phyloP scores from a whole-genome alignment of 2,888 invertebrate genomes.

The Hydriomena furcata region DNA sequence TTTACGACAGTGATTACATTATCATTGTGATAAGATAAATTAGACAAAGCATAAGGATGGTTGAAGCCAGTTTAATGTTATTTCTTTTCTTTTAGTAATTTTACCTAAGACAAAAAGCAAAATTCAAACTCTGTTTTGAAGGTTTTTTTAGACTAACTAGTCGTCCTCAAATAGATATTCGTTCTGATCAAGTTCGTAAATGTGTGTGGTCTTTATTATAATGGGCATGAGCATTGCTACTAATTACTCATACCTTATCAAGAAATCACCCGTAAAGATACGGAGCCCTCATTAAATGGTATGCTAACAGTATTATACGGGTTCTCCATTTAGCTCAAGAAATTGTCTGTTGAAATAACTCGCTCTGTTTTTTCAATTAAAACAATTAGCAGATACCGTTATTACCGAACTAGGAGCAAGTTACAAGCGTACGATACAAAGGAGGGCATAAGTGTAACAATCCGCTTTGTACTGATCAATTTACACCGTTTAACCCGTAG shows the following conservation, averaged over 20 bases:
- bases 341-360: constrained; percentile 18
- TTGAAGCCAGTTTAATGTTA: no score
- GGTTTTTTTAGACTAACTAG: no score
- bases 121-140: no score
- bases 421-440: constrained; percentile 33
- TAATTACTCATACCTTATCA: constrained; percentile 34
- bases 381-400: constrained; percentile 25
- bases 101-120: no score
- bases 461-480: constrained; percentile 50
- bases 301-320: constrained; percentile 1
- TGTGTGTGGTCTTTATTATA: constrained; percentile 28
- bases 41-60: constrained; percentile 5
- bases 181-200: neutral
- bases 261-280: constrained; percentile 27
- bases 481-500: constrained; percentile 41
- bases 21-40: constrained; percentile 31
- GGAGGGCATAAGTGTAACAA: constrained; percentile 40
- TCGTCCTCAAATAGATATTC: no score
- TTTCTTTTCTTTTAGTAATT: no score
- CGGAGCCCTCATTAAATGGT: constrained; percentile 10
- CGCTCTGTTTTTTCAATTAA: constrained; percentile 21
- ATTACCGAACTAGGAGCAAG: constrained; percentile 23
- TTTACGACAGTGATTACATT: constrained; percentile 29
- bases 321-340: constrained; percentile 8
- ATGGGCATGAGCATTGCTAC: constrained; percentile 14